Percentiles rank a stretch among this genome's conserved stretches.
These are phyloP conservation scores for Sapajus apella DNA, from an alignment of 2,113 vertebrate genomes.

Conservation along the genomic window DNA sequence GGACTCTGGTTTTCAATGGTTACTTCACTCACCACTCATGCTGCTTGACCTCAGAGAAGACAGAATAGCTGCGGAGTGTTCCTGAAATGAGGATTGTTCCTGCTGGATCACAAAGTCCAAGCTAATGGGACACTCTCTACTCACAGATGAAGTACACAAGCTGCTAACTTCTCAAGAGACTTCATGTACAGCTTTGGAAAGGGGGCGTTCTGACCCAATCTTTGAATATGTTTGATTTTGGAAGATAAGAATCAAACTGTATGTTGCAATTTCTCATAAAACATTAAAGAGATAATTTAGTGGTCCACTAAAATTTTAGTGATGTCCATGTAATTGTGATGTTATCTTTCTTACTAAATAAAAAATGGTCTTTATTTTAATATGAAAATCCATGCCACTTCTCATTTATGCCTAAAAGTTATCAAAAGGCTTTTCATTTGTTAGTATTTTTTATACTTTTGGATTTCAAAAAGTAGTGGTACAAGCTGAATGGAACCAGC, in stretches of 20 bases:
- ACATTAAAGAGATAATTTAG: neutral
- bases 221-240: neutral
- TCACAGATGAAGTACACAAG: neutral
- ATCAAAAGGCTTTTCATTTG: neutral
- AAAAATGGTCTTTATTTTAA: neutral
- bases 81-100: neutral
- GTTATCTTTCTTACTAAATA: neutral
- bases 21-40: neutral
- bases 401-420: neutral
- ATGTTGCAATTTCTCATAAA: conserved; percentile 1
- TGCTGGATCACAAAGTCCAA: neutral
- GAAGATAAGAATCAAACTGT: neutral
- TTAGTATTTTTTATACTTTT: neutral
- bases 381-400: neutral
- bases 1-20: neutral
- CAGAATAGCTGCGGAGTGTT: neutral
- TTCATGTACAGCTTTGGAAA: neutral
- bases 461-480: neutral
- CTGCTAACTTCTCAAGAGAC: neutral
- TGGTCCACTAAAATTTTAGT: neutral
- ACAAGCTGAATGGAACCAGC: neutral
- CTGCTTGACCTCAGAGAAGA: neutral
- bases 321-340: neutral
- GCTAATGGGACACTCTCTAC: neutral
- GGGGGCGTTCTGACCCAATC: neutral